These are phyloP conservation scores for Rhadina sibilatrix DNA, from an alignment of 2,113 vertebrate species.

Conservation along the genomic window DNA sequence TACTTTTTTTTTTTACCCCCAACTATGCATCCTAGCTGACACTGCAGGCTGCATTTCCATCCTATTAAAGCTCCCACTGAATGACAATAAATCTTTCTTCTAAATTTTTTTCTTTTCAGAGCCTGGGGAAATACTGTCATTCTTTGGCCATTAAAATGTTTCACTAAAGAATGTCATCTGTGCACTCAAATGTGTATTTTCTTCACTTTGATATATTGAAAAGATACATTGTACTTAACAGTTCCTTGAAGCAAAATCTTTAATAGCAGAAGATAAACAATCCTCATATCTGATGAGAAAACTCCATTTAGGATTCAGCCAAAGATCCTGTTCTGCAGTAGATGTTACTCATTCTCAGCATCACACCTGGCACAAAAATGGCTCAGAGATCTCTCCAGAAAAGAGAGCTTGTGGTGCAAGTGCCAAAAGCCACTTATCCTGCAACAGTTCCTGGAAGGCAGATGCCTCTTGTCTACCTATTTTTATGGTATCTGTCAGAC, in stretches of 20 bases:
- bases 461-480: conserved; percentile 24
- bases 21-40: not conserved
- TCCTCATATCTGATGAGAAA: not conserved
- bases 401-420: not conserved
- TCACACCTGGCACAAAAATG: not conserved
- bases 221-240: not conserved
- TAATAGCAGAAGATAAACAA: not conserved
- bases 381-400: conserved; percentile 10
- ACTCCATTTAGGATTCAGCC: not conserved
- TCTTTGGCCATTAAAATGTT: not conserved
- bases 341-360: not conserved
- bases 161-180: not conserved
- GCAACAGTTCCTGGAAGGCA: conserved; percentile 33
- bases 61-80: not conserved
- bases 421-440: not conserved
- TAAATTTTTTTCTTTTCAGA: not conserved
- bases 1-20: not conserved
- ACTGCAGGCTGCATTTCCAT: not conserved
- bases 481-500: conserved; percentile 31
- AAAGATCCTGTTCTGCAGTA: not conserved
- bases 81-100: not conserved
- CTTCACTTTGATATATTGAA: not conserved
- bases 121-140: not conserved
- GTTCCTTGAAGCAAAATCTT: not conserved
- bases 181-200: not conserved